A percentile compares a stretch with the other conserved stretches of the same genome.
phyloP scores from a whole-genome alignment of 1,140 invertebrate species.

The Hyles euphorbiae region DNA sequence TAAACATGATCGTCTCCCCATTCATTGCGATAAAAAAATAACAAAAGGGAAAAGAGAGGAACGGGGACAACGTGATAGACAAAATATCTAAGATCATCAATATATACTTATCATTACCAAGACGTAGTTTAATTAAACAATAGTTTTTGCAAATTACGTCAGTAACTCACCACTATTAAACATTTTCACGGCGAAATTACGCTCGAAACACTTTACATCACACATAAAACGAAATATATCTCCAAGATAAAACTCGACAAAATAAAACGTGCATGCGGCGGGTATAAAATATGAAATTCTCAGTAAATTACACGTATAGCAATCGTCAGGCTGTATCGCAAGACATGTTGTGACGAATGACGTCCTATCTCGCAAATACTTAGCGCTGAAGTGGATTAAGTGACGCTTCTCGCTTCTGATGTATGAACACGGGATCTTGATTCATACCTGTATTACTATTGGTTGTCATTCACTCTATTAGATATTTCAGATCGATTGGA shows the following conservation, averaged over 20 bases:
- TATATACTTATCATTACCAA: too few species aligned
- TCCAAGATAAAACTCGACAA: not conserved
- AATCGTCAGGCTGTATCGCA: conserved; percentile 25
- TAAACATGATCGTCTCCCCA: too few species aligned
- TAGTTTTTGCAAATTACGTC: too few species aligned
- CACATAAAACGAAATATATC: conserved; percentile 1
- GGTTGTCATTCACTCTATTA: not conserved
- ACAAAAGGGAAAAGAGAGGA: too few species aligned
- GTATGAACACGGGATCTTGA: conserved; percentile 22
- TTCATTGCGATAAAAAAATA: too few species aligned
- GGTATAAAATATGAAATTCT: conserved; percentile 24
- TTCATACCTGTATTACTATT: conserved; percentile 5
- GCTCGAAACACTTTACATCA: conserved; percentile 1
- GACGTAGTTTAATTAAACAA: too few species aligned
- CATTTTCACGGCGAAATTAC: too few species aligned
- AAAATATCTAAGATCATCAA: too few species aligned
- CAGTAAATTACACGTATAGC: conserved; percentile 37
- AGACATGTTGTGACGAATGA: conserved; percentile 55
- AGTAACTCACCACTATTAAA: too few species aligned
- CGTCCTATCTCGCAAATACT: conserved; percentile 56
- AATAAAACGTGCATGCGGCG: not conserved
- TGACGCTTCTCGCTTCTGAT: conserved; percentile 22
- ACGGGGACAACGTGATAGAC: too few species aligned
- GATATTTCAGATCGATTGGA: too few species aligned
- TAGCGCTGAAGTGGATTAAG: conserved; percentile 52